phyloP scores from a whole-genome alignment of 2,113 vertebrate genomes.

The Tetraodon nigroviridis region DNA sequence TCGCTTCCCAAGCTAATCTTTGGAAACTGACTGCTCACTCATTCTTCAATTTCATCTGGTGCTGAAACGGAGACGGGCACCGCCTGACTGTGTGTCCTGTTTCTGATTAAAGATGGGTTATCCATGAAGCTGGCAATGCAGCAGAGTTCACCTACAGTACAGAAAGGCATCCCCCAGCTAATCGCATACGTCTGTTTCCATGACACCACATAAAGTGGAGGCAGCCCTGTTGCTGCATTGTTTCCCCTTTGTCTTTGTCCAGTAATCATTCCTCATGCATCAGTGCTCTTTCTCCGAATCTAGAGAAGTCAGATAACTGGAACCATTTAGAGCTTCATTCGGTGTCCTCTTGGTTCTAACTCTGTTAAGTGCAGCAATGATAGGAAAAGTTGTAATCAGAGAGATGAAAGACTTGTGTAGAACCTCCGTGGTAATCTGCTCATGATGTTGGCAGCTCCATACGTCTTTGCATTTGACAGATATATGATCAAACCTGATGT shows the following conservation, averaged over 20 bases:
- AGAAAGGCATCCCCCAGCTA: slow-evolving; percentile 43
- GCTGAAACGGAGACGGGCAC: slow-evolving; percentile 55
- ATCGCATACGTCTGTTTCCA: slow-evolving; percentile 56
- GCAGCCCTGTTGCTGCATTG: slow-evolving; percentile 48
- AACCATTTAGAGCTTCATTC: slow-evolving; percentile 33
- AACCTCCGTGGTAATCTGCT: slow-evolving; percentile 77
- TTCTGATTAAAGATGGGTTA: slow-evolving; percentile 60
- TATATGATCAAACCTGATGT: slow-evolving; percentile 41
- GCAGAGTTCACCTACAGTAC: slow-evolving; percentile 50
- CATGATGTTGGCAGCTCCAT: slow-evolving; percentile 63
- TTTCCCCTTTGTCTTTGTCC: slow-evolving; percentile 56
- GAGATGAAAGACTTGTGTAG: slow-evolving; percentile 81
- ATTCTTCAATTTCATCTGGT: slow-evolving; percentile 66
- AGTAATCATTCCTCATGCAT: slow-evolving; percentile 28
- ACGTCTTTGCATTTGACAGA: slow-evolving; percentile 35
- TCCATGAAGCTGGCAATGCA: slow-evolving; percentile 39
- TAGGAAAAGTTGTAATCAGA: slow-evolving; percentile 53
- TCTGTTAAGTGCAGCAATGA: slow-evolving; percentile 38
- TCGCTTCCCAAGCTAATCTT: slow-evolving; percentile 66
- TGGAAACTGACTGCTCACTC: slow-evolving; percentile 65
- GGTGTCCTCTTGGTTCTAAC: slow-evolving; percentile 9
- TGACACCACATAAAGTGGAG: slow-evolving; percentile 55
- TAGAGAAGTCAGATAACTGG: slow-evolving; percentile 36
- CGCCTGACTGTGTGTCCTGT: slow-evolving; percentile 48
- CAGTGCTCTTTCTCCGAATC: slow-evolving; percentile 33